A percentile compares a stretch with the other conserved stretches of the same genome.
phyloP scores from a whole-genome alignment of 2,113 vertebrate species.

The Benthochromis sp. region DNA sequence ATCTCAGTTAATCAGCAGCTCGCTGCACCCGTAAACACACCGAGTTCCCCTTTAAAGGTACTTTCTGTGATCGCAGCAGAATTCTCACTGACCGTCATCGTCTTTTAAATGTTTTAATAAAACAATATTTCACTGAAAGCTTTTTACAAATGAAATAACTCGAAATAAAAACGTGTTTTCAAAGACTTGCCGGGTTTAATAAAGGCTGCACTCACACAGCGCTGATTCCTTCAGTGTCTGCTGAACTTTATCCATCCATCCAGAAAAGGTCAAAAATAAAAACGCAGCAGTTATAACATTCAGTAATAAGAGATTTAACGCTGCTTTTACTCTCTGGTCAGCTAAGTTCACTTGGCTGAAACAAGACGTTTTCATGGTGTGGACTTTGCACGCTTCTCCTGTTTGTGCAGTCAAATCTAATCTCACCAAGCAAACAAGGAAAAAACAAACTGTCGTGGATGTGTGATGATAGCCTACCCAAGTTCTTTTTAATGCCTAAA shows the following conservation, averaged over 20 bases:
- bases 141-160: background rate
- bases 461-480: background rate
- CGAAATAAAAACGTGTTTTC: background rate
- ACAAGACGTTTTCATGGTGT: background rate
- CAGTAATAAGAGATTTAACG: rapidly evolving
- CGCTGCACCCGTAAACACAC: background rate
- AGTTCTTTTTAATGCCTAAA: background rate
- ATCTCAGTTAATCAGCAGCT: background rate
- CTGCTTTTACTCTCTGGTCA: background rate
- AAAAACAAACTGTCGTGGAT: background rate
- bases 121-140: background rate
- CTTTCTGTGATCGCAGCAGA: background rate
- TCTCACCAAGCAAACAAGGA: background rate
- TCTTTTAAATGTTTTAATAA: background rate
- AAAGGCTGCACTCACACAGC: background rate
- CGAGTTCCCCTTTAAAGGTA: background rate
- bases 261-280: background rate
- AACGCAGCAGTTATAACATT: background rate
- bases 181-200: background rate
- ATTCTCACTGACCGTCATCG: background rate
- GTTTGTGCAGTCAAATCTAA: background rate
- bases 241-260: background rate
- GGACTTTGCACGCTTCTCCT: background rate
- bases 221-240: background rate
- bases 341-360: background rate